phyloP scores from a whole-genome alignment of 2,888 invertebrate genomes.

The Scelioninae gen. 1 region DNA sequence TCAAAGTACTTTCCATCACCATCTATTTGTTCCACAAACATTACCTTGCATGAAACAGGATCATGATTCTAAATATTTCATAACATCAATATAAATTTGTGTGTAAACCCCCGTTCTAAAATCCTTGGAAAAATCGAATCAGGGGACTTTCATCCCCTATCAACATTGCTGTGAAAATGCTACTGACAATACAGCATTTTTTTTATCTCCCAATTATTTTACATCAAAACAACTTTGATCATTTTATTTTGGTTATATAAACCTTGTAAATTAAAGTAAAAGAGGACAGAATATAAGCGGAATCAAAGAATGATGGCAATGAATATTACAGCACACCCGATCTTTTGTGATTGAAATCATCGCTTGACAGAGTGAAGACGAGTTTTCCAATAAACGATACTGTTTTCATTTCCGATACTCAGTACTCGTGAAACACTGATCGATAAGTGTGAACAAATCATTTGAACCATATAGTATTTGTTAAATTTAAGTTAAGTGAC shows the following conservation, averaged over 20 bases:
- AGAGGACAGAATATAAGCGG: neutral
- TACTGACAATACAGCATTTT: neutral
- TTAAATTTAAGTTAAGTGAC: no score
- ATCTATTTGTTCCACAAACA: neutral
- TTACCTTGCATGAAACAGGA: neutral
- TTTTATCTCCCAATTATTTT: neutral
- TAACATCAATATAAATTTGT: neutral
- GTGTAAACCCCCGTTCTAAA: neutral
- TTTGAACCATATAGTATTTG: no score
- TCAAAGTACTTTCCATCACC: neutral
- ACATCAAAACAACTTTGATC: neutral
- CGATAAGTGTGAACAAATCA: constrained; percentile 18
- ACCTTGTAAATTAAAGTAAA: no score
- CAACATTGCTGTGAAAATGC: no score
- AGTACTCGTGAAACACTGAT: constrained; percentile 16
- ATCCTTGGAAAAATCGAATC: neutral
- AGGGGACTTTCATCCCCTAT: neutral
- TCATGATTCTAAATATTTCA: neutral
- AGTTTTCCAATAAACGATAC: constrained; percentile 36
- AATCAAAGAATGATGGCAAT: neutral
- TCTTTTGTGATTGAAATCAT: constrained; percentile 28
- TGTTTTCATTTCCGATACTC: constrained; percentile 22
- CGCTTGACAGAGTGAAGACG: constrained; percentile 2
- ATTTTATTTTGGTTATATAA: no score
- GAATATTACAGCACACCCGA: neutral